phyloP scores from a whole-genome alignment of 2,888 invertebrate species.

The Torymus auratus region DNA sequence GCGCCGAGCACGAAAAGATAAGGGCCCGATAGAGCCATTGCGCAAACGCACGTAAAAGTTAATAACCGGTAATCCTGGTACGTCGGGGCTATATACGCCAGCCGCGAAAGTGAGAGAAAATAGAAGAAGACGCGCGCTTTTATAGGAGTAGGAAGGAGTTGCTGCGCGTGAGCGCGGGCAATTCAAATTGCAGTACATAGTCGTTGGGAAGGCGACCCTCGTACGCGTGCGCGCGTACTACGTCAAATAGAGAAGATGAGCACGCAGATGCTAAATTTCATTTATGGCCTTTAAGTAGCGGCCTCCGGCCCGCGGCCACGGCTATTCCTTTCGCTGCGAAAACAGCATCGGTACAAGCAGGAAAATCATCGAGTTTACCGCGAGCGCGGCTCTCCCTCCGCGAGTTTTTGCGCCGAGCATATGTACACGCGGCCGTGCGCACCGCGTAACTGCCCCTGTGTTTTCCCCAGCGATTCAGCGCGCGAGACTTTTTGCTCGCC shows the following conservation, averaged over 20 bases:
- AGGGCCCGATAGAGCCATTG: slow-evolving; percentile 62
- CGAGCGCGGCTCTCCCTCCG: too few relatives aligned
- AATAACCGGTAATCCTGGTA: slow-evolving; percentile 59
- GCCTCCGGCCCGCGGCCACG: not conserved
- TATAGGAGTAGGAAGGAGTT: not conserved
- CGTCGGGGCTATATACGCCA: not conserved
- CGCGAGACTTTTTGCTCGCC: not conserved
- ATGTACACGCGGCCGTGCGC: too few relatives aligned
- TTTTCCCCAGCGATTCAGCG: too few relatives aligned
- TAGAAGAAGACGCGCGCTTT: not conserved
- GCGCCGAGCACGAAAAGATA: slow-evolving; percentile 7
- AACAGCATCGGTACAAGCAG: too few relatives aligned
- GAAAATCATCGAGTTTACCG: too few relatives aligned
- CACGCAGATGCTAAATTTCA: slow-evolving; percentile 39
- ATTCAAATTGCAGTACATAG: slow-evolving; percentile 31
- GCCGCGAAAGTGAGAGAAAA: not conserved
- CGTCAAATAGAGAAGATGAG: slow-evolving; percentile 4
- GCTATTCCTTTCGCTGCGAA: too few relatives aligned
- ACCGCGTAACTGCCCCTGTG: too few relatives aligned
- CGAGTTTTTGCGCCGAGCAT: too few relatives aligned
- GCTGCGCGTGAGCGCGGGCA: not conserved
- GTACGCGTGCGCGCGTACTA: too few relatives aligned
- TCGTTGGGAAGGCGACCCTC: not conserved
- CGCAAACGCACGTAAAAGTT: slow-evolving; percentile 62
- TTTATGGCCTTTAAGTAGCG: slow-evolving; percentile 40